Conservation (phyloP, 2,797 vertebrate species). For the Cercopithecus hamlyni region DNA sequence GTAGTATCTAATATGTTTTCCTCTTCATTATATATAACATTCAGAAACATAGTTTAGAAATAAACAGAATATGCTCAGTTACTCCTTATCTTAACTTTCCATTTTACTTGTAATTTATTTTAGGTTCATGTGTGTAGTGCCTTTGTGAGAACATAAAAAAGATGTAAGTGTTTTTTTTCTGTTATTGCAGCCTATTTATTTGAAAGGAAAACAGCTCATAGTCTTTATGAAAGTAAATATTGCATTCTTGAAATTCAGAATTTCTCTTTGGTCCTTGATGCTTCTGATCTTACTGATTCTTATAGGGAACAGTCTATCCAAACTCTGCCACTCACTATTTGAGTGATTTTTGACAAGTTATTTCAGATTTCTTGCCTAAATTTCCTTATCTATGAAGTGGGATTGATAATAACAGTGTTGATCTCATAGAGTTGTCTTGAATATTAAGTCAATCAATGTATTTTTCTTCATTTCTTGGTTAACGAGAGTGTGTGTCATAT, state of each 20-base stretch:
- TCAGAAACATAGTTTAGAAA: constrained; percentile 1
- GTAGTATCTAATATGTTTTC: background rate
- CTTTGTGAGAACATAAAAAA: background rate
- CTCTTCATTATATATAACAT: background rate
- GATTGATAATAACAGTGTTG: background rate
- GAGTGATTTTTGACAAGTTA: background rate
- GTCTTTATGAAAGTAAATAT: background rate
- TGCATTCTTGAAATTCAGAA: background rate
- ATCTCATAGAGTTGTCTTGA: background rate
- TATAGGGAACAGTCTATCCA: background rate
- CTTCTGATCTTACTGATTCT: background rate
- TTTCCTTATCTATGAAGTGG: background rate
- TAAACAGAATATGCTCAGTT: background rate
- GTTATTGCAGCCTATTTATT: background rate
- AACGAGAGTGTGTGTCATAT: background rate
- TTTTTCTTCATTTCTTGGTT: background rate
- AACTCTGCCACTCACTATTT: background rate
- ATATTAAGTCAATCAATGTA: background rate
- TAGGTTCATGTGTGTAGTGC: background rate
- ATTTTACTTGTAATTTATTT: constrained; percentile 20
- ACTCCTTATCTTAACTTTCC: background rate
- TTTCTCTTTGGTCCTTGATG: background rate
- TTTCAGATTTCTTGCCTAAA: background rate
- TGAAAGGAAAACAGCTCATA: constrained; percentile 1
- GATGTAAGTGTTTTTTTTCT: background rate